phyloP scores from a whole-genome alignment of 2,113 vertebrate species.

The Tor tambroides region DNA sequence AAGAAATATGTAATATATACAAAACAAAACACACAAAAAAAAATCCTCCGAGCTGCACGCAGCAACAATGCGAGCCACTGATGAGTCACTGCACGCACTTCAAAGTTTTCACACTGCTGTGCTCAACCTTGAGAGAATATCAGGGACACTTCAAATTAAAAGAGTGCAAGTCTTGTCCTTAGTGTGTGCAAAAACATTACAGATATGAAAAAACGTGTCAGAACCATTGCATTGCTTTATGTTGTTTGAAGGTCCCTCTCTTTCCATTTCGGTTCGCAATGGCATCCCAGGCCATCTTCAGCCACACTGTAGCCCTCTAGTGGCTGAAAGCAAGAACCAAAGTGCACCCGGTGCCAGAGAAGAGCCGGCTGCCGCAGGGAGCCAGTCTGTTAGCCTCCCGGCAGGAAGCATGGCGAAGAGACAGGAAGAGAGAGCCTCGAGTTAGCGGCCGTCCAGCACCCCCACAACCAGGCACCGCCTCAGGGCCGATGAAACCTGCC shows the following conservation, averaged over 20 bases:
- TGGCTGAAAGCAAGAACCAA: not conserved
- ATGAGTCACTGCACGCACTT: slow-evolving; percentile 19
- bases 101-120: slow-evolving; percentile 9
- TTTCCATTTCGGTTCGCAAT: not conserved
- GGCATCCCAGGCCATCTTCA: not conserved
- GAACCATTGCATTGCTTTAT: slow-evolving; percentile 41
- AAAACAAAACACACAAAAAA: slow-evolving; percentile 1
- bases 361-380: slow-evolving; percentile 28
- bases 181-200: slow-evolving; percentile 54
- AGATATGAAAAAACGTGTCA: slow-evolving; percentile 6
- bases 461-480: slow-evolving; percentile 21
- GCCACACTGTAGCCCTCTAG: not conserved
- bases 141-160: not conserved
- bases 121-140: not conserved
- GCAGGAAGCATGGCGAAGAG: slow-evolving; percentile 17
- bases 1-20: slow-evolving; percentile 43
- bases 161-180: slow-evolving; percentile 44
- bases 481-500: slow-evolving; percentile 68
- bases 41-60: not conserved
- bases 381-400: slow-evolving; percentile 1
- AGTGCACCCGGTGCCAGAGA: slow-evolving; percentile 30
- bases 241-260: slow-evolving; percentile 23
- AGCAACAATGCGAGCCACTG: not conserved
- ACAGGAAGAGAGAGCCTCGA: slow-evolving; percentile 40
- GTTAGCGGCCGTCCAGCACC: slow-evolving; percentile 7